Evolutionary conservation across 1,140 invertebrate genomes (phyloP).

Genomic region (Heliconius himera): DNA sequence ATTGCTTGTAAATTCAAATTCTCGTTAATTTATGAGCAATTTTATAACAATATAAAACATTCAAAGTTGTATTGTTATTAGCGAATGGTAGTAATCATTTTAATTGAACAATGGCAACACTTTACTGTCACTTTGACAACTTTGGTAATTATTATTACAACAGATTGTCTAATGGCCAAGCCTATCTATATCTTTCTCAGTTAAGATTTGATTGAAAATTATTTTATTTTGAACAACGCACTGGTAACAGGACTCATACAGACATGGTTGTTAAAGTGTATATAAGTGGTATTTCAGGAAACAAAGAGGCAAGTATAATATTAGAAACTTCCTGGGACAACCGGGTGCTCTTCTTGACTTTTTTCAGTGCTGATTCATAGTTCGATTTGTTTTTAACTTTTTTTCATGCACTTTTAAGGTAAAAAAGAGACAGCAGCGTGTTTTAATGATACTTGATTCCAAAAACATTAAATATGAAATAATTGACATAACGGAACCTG

Average conservation of each 20-base stretch:
- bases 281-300: conserved; percentile 94
- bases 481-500: conserved; percentile 96
- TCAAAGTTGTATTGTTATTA: background rate
- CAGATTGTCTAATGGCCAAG: conserved; percentile 77
- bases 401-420: conserved; percentile 85
- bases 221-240: conserved; percentile 38
- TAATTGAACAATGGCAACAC: background rate
- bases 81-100: conserved; percentile 18
- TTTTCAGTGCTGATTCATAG: conserved; percentile 64
- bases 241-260: conserved; percentile 31
- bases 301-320: conserved; percentile 89
- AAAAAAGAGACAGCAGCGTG: conserved; percentile 95
- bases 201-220: conserved; percentile 52
- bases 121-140: conserved; percentile 27
- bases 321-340: conserved; percentile 66
- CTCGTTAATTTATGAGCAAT: background rate
- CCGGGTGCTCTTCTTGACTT: conserved; percentile 62
- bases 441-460: conserved; percentile 95
- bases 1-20: too few species aligned
- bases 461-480: conserved; percentile 93
- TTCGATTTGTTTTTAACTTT: conserved; percentile 64
- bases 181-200: conserved; percentile 76
- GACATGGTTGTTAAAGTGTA: conserved; percentile 94
- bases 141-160: conserved; percentile 62
- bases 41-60: background rate